Evolutionary conservation across 2,113 vertebrate genomes (phyloP), one percentile per base, ranked within the genome.

Genomic region (Furnarius figulus): DNA sequence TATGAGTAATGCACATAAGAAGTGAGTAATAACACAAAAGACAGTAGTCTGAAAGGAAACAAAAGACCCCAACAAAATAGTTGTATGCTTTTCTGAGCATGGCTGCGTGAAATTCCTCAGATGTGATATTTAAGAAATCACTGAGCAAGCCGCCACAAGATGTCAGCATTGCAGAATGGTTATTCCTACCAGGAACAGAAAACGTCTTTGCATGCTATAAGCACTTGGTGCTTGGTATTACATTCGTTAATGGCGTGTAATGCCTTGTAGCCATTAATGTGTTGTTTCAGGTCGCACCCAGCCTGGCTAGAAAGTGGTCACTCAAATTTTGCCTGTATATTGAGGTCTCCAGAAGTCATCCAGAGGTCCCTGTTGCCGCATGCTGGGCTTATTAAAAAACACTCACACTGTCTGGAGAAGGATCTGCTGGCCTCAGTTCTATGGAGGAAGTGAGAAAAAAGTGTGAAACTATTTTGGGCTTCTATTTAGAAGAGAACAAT

Each of bases 101-200:
- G 9, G 33, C 23, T 28, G 13, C 18, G 31, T 63, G 83, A 73
- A 73, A 71, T 49, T 67, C 74, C 35, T 85, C 39, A 28, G 35
- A 40, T 4, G 0, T n/a, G 21, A 7, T 17, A n/a, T 1, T 33
- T 7, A 31, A 74, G 40, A n/a, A 31, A 30, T 16, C 47, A 16
- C 9, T n/a, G 28, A 73, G 40, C 39, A 28, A 17, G 31, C 71
- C 14, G 49, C 96, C 96, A 92, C 95, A 79, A 96, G 96, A 52
- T 96, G 96, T 95, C 96, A 95, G 95, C 90, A 95, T 94, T 96
- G 96, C 76, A 85, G 88, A 96, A 75, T 12, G 22, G 62, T 87
- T 92, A 39, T 61, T 84, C 21, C 35, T 82, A 4, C 31, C 33
- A 22, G 27, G 24, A 40, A 16, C 27, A 66, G 53, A 46, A 77